Conservation (phyloP, 30 jellyfish, hydroid and myxozoan species). For the Aurelia sp. region DNA sequence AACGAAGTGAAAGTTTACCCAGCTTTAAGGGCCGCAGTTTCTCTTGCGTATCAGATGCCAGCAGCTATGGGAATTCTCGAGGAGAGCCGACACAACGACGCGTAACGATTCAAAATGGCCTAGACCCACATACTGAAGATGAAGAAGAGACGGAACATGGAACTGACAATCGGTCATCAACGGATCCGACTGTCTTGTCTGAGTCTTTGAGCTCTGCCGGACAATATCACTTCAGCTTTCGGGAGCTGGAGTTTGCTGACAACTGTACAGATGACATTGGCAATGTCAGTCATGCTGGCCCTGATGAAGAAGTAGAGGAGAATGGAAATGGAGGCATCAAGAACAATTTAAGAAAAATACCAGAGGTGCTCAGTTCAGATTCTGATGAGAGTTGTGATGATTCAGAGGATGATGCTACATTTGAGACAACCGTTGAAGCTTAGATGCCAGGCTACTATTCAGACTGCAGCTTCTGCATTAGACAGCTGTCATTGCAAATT, state of each 20-base stretch:
- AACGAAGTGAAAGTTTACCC: background rate
- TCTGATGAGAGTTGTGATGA: slow-evolving; percentile 20
- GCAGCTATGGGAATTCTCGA: background rate
- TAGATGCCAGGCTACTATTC: too few relatives aligned
- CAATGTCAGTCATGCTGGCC: background rate
- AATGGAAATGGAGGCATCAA: too few relatives aligned
- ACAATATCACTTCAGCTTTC: slow-evolving; percentile 52
- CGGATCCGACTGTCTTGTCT: background rate
- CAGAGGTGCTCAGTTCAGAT: too few relatives aligned
- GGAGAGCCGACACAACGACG: slow-evolving; percentile 1
- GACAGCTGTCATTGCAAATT: too few relatives aligned
- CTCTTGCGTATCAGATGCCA: background rate
- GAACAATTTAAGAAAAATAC: too few relatives aligned
- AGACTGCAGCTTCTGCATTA: too few relatives aligned
- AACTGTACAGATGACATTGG: background rate
- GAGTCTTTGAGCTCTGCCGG: slow-evolving; percentile 27
- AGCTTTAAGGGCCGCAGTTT: background rate
- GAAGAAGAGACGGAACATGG: background rate
- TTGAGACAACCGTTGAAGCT: slow-evolving; percentile 58
- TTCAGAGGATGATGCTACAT: slow-evolving; percentile 63
- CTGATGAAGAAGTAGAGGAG: background rate
- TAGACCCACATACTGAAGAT: background rate
- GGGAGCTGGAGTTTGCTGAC: slow-evolving; percentile 23
- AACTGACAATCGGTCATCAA: background rate
- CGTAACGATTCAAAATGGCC: background rate